Evolutionary conservation across 2,797 vertebrate species (phyloP).

Genomic region (Cossypha dichroa): DNA sequence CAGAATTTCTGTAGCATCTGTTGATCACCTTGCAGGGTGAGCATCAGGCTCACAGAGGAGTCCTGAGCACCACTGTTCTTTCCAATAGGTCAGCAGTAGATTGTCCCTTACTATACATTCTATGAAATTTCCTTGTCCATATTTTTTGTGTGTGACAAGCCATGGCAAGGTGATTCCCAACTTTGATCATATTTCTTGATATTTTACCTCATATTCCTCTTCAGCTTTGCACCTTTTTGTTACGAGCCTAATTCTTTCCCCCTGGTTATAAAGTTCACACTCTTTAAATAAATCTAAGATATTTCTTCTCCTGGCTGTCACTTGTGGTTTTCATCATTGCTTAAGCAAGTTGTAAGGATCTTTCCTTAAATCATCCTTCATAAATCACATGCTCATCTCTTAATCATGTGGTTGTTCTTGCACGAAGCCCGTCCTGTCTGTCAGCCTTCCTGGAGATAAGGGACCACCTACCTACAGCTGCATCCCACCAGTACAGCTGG

Average conservation of each 20-base stretch:
- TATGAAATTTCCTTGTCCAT: neutral
- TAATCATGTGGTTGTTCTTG: neutral
- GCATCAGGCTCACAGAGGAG: rapidly evolving
- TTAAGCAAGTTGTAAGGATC: conserved; percentile 10
- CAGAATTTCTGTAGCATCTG: neutral
- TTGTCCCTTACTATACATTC: neutral
- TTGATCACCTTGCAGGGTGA: neutral
- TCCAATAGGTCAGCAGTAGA: rapidly evolving
- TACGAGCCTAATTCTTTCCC: neutral
- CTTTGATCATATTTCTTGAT: neutral
- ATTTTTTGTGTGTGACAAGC: neutral
- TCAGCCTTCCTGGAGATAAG: neutral
- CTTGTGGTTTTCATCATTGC: neutral
- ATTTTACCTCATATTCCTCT: neutral
- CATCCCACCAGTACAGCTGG: neutral
- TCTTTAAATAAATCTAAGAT: neutral
- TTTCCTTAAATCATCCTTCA: conserved; percentile 24
- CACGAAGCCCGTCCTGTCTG: neutral
- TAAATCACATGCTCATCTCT: neutral
- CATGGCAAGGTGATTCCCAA: neutral
- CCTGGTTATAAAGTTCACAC: neutral
- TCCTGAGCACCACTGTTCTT: neutral
- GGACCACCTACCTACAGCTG: neutral
- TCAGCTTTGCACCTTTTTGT: neutral
- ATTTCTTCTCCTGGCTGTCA: neutral